Base-by-base conservation (phyloP, 2,797 vertebrate genomes). In the Coregonus ussuriensis region DNA sequence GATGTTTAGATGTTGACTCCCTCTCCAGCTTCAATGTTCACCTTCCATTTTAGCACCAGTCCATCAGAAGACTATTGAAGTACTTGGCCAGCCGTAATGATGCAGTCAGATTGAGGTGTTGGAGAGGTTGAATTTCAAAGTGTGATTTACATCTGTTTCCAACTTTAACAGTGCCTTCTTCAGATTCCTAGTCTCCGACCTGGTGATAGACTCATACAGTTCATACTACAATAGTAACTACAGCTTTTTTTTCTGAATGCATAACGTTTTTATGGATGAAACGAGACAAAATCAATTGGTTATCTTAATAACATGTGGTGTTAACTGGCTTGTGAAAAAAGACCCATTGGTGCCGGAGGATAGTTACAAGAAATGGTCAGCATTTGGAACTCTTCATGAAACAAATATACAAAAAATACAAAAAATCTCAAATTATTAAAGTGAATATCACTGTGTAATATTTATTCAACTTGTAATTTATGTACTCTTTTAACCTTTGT, bases 391-490 rank as follows among this genome's bases (percentile, higher is more conserved):
- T 94, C 95, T 93, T 94, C 93, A 93, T 93, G 93, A 90, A 92
- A 93, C 91, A 92, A 85, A 86, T 87, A 92, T 85, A 25, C 25
- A 88, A 86, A 95, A 93, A 93, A 94, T 72, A 87, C 77, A 93
- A 91, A 93, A 94, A 92, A 93, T 88, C 90, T 94, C 93, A 95
- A 95, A 95, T 93, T 95, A 95, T 95, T 91, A 96, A 95, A 96
- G 97, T 97, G 97, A 98, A 96, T 96, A 97, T 98, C 96, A 96
- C 96, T 99, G 96, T 98, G 97, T 96, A 95, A 97, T 99, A 98
- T 99, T 99, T 99, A 99, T 99, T 98, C 98, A 96, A 97, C 96
- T 93, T 98, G 96, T 98, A 99, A 98, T 98, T 99, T 99, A 99
- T 99, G 97, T 98, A 98, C 97, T 96, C 97, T 97, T 97, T 97